These are phyloP conservation scores for Megathymus violae DNA, from an alignment of 1,140 invertebrate genomes.

Conservation along the genomic window DNA sequence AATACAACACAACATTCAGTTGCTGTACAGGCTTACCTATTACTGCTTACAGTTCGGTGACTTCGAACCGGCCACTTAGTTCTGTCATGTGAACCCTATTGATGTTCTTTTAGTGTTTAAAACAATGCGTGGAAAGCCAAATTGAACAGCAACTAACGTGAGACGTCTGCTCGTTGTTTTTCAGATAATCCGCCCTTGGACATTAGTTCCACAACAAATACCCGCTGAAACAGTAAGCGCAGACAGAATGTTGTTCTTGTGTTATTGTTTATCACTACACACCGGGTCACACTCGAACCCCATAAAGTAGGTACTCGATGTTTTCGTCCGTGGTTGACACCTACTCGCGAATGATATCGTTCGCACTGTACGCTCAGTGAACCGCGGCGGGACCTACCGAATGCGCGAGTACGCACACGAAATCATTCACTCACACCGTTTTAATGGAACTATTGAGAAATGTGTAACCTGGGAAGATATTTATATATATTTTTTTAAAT, in stretches of 20 bases:
- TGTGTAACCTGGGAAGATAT: slow-evolving; percentile 63
- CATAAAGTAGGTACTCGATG: slow-evolving; percentile 47
- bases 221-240: slow-evolving; percentile 82
- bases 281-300: slow-evolving; percentile 60
- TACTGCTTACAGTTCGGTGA: slow-evolving; percentile 37
- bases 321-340: slow-evolving; percentile 53
- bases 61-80: slow-evolving; percentile 8
- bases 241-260: slow-evolving; percentile 75
- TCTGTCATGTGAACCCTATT: slow-evolving; percentile 19
- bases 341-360: slow-evolving; percentile 50
- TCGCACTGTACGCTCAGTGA: slow-evolving; percentile 52
- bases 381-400: slow-evolving; percentile 9
- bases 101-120: slow-evolving; percentile 12
- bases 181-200: slow-evolving; percentile 82
- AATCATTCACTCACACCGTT: slow-evolving; percentile 57
- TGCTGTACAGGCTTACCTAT: slow-evolving; percentile 59
- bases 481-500: slow-evolving; percentile 75
- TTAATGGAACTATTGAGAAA: slow-evolving; percentile 64
- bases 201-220: slow-evolving; percentile 80
- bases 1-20: slow-evolving; percentile 48
- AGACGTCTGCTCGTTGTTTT: slow-evolving; percentile 79
- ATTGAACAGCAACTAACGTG: slow-evolving; percentile 67
- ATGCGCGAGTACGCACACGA: slow-evolving; percentile 48
- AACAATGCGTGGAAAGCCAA: slow-evolving; percentile 43
- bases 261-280: slow-evolving; percentile 74